A percentile compares a stretch with the other conserved stretches of the same genome.
These are phyloP conservation scores for Sebastes flavidus DNA, from an alignment of 2,797 vertebrate species.

Conservation along the genomic window DNA sequence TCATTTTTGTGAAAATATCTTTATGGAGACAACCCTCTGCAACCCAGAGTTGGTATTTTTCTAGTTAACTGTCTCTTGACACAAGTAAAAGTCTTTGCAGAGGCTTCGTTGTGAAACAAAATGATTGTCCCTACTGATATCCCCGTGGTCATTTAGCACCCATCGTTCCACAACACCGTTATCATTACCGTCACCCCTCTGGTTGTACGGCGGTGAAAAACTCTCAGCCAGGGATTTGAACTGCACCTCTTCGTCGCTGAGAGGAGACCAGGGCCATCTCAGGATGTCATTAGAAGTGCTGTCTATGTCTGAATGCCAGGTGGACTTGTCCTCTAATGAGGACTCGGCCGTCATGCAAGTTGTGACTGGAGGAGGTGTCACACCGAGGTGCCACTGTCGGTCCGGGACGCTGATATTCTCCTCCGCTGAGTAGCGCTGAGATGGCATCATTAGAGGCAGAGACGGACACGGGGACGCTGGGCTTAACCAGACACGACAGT, in stretches of 20 bases:
- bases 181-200: conserved; percentile 55
- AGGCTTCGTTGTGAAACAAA: conserved; percentile 16
- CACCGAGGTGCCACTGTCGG: conserved; percentile 47
- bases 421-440: conserved; percentile 37
- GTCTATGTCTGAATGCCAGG: conserved; percentile 61
- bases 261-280: conserved; percentile 55
- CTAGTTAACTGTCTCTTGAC: conserved; percentile 9
- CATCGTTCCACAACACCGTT: conserved; percentile 47
- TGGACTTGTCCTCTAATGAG: conserved; percentile 73
- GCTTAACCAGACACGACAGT: conserved; percentile 38
- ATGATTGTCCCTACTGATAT: conserved; percentile 31
- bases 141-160: conserved; percentile 47
- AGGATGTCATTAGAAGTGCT: conserved; percentile 69
- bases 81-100: conserved; percentile 1
- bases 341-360: conserved; percentile 56
- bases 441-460: conserved; percentile 71
- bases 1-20: background rate
- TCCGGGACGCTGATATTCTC: conserved; percentile 54
- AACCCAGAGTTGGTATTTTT: background rate
- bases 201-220: conserved; percentile 45
- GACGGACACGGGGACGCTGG: conserved; percentile 6
- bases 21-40: background rate
- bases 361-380: conserved; percentile 59
- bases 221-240: conserved; percentile 49
- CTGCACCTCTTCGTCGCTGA: conserved; percentile 53